Evolutionary conservation across 2,113 vertebrate genomes (phyloP).

Genomic region (Nothoprocta pentlandii): DNA sequence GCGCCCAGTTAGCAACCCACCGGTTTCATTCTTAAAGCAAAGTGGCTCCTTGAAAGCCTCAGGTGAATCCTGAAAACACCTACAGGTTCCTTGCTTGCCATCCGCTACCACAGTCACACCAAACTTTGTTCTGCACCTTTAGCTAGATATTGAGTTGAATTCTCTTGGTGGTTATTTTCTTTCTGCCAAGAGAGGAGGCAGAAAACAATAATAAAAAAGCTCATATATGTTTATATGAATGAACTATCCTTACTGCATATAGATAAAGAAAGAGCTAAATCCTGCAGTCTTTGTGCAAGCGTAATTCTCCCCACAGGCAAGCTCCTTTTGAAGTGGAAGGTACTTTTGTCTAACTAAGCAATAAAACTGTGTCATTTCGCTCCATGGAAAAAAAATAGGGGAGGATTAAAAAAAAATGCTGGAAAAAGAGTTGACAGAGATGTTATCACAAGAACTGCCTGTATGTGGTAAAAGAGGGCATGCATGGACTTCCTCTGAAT

Average conservation of each 20-base stretch:
- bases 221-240: constrained; percentile 34
- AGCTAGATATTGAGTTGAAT: neutral
- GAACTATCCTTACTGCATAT: constrained; percentile 16
- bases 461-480: neutral
- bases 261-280: constrained; percentile 54
- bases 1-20: neutral
- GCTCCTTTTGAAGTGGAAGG: constrained; percentile 62
- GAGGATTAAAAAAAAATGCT: constrained; percentile 13
- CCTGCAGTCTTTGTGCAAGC: constrained; percentile 38
- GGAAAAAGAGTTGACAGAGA: constrained; percentile 22
- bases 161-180: constrained; percentile 2
- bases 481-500: neutral
- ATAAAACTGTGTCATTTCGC: constrained; percentile 59
- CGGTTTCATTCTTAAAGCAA: neutral
- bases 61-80: neutral
- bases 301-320: constrained; percentile 67
- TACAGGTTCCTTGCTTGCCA: neutral
- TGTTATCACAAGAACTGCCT: neutral
- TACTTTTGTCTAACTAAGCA: constrained; percentile 68
- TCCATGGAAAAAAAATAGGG: constrained; percentile 20
- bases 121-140: neutral
- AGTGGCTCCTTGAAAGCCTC: neutral
- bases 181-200: neutral
- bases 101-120: neutral
- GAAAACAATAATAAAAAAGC: neutral